Evolutionary conservation across 1,140 invertebrate genomes (phyloP), one percentile per base, ranked within the genome.

Genomic region (Zaprionus capensis): DNA sequence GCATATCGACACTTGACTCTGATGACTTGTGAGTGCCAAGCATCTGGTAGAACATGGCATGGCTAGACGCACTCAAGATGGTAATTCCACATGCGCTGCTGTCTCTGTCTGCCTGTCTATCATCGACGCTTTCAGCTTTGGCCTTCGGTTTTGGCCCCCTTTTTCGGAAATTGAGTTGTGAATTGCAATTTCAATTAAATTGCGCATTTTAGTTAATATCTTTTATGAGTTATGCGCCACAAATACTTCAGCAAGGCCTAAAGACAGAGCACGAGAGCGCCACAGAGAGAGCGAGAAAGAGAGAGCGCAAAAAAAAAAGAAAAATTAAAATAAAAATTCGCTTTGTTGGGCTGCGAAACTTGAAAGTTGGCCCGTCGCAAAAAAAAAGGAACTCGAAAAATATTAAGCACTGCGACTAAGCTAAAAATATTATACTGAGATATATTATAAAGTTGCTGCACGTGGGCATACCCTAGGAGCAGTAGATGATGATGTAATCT

Each of bases 301-400:
- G 24, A 58, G 66, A 44, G n/a, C 4, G 4, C 4, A 24, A 24
- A 24, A 28, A 59, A 44, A 67, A 12, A 59, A 65, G 7, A 46
- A 57, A 57, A 41, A 20, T 22, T 6, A 41, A 15, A 11, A 56
- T n/a, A 56, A 55, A 66, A 41, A 65, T 46, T 49, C 28, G 20
- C 26, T 59, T 51, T 53, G 34, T 62, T 71, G 41, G 44, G 53
- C 53, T 65, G 28, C 17, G 14, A 59, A 67, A 67, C 70, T 66
- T 66, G 34, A 65, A 64, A 71, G 58, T 63, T 71, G 26, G 1
- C 46, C 20, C 46, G 36, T 46, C 41, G n/a, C 41, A 17, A 3
- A 36, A 34, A 41, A 55, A 55, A 36, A 53, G 36, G 31, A 57
- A 41, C 53, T 56, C 36, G n/a, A 34, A 55, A 31, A 53, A 71